A percentile compares a stretch with the other conserved stretches of the same genome.
Evolutionary conservation across 2,113 vertebrate species (phyloP).

Genomic region (Serinus canaria): DNA sequence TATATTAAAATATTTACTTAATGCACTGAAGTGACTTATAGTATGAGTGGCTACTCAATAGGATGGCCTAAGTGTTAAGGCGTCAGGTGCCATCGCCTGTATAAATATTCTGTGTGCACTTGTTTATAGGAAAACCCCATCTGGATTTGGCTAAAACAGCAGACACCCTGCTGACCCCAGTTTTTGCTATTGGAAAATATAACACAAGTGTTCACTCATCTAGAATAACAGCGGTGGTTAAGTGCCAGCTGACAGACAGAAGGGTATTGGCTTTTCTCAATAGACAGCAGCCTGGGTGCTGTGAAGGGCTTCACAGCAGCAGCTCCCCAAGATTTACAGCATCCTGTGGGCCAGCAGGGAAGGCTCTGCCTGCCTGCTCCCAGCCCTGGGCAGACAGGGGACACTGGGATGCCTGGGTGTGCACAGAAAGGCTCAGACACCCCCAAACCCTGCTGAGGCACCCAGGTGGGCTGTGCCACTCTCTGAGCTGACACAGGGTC

Average conservation of each 20-base stretch:
- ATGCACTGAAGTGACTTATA: constrained; percentile 98
- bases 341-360: constrained; percentile 41
- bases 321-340: constrained; percentile 68
- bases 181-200: constrained; percentile 96
- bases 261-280: constrained; percentile 88
- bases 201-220: constrained; percentile 94
- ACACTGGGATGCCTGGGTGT: background rate
- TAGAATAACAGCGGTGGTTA: constrained; percentile 82
- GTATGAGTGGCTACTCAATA: constrained; percentile 96
- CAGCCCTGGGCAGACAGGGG: background rate
- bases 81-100: constrained; percentile 97
- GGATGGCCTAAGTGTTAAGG: constrained; percentile 96
- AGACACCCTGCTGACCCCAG: constrained; percentile 88
- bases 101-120: constrained; percentile 97
- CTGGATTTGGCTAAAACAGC: constrained; percentile 90
- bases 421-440: background rate
- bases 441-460: background rate
- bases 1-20: constrained; percentile 99
- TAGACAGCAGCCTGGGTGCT: constrained; percentile 74
- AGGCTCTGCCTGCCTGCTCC: background rate
- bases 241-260: constrained; percentile 94
- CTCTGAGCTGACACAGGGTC: background rate
- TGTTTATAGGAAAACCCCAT: constrained; percentile 99
- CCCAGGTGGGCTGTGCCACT: background rate
- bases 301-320: constrained; percentile 65